These are phyloP conservation scores for Philaethria dido DNA, from an alignment of 2,888 invertebrate species.

Conservation along the genomic window DNA sequence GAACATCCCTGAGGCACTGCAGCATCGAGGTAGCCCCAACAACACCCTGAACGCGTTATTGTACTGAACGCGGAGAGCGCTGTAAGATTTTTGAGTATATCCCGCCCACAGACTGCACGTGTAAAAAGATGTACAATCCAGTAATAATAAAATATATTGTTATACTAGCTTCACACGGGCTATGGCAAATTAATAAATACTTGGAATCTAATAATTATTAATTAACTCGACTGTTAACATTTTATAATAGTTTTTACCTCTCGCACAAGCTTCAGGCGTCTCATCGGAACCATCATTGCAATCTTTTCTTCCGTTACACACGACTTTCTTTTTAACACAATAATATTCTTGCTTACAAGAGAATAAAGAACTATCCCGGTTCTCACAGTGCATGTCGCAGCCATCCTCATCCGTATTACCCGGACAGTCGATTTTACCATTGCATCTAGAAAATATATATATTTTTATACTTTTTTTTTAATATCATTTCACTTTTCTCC, in stretches of 20 bases:
- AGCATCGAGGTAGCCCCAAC: too few species aligned
- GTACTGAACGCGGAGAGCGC: too few species aligned
- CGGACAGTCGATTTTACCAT: constrained; percentile 87
- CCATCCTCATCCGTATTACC: constrained; percentile 88
- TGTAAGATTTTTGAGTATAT: too few species aligned
- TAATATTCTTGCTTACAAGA: constrained; percentile 83
- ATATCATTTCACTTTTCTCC: not conserved
- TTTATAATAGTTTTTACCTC: constrained; percentile 48
- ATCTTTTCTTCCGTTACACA: constrained; percentile 83
- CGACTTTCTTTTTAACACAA: constrained; percentile 67
- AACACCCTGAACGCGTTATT: too few species aligned
- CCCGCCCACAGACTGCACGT: too few species aligned
- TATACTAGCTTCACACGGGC: too few species aligned
- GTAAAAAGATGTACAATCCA: too few species aligned
- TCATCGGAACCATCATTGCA: constrained; percentile 91
- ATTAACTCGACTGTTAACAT: too few species aligned
- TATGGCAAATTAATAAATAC: too few species aligned
- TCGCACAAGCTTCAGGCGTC: constrained; percentile 61
- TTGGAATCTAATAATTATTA: too few species aligned
- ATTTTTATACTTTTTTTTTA: not conserved
- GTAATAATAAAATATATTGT: too few species aligned
- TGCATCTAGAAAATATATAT: constrained; percentile 78
- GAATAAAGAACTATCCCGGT: constrained; percentile 68
- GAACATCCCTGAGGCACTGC: too few species aligned
- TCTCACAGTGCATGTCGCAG: constrained; percentile 71